Evolutionary conservation across 2,888 invertebrate species (phyloP), one percentile per base, ranked within the genome.

Genomic region (Mylabris sibirica): DNA sequence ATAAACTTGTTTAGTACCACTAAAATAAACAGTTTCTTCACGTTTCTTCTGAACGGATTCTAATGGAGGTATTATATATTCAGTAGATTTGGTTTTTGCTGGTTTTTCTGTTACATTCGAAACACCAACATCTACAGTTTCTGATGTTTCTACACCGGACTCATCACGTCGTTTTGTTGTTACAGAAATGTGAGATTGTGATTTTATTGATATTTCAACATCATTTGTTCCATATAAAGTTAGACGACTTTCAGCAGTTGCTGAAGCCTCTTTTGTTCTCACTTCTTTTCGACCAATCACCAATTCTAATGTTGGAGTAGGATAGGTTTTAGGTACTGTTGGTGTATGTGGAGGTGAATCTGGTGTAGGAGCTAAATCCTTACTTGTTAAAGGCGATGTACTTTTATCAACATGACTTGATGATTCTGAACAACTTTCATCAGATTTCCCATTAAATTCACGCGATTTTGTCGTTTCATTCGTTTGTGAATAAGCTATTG

Each of bases 231-330:
- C 86, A 74, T 87, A 88, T 14, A 88, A 75, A 4, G 87, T 88
- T 34, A 87, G 77, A n/a, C 86, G 82, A 77, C 87, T 87, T 79
- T 88, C 87, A 14, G 87, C 85, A 9, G 86, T 84, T 6, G 87
- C 87, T 44, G 86, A 85, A 0, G 87, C 86, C 74, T 88, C 87
- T 73, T 84, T 83, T 5, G 87, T 87, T 60, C 85, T 84, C 0
- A 88, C 85, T 78, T 88, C 87, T 79, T 88, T 88, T 5, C 87
- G 84, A 3, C 87, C 87, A 67, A 88, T 87, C 1, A 88, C 84
- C 41, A 88, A 78, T 79, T 88, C 87, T 63, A 88, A 77, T 2
- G 87, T 86, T 12, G 84, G 84, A 44, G 64, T 64, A 6, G 70
- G 66, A 57, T 66, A 75, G 70, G 20, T 65, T 68, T 49, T 70